These are phyloP conservation scores for Iphiclides podalirius DNA, from an alignment of 2,888 invertebrate genomes.

Conservation along the genomic window DNA sequence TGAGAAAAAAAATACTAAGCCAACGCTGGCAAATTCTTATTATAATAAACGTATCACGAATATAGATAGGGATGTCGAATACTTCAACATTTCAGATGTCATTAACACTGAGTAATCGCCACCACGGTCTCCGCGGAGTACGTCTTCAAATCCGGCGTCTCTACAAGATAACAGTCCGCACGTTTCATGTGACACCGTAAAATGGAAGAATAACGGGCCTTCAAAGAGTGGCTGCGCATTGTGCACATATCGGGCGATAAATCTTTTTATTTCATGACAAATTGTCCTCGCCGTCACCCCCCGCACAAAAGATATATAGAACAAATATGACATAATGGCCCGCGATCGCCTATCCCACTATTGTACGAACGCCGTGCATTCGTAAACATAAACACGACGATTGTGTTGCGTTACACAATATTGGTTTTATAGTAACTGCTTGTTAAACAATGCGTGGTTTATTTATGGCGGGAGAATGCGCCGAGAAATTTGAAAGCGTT, in stretches of 20 bases:
- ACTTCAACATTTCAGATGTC: too few relatives aligned
- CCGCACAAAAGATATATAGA: conserved; percentile 64
- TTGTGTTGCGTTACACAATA: conserved; percentile 50
- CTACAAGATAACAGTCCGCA: too few relatives aligned
- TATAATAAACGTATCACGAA: too few relatives aligned
- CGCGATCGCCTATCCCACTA: conserved; percentile 49
- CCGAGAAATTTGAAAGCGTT: conserved; percentile 14
- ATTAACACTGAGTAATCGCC: too few relatives aligned
- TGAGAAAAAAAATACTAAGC: too few relatives aligned
- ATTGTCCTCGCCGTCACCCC: conserved; percentile 65
- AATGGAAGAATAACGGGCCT: conserved; percentile 72
- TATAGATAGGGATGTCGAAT: too few relatives aligned
- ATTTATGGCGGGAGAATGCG: conserved; percentile 50
- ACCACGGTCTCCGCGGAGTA: too few relatives aligned
- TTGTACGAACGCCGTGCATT: conserved; percentile 55
- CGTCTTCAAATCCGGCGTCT: too few relatives aligned
- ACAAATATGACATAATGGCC: conserved; percentile 72
- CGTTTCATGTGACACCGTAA: conserved; percentile 74
- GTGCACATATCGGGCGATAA: conserved; percentile 63
- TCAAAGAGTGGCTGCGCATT: conserved; percentile 63
- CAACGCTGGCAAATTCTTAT: too few relatives aligned
- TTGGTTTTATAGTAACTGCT: conserved; percentile 54
- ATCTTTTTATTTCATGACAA: conserved; percentile 80
- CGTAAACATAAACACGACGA: conserved; percentile 65
- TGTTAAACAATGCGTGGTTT: conserved; percentile 60